Base-by-base conservation (phyloP, 2,888 invertebrate species). In the Noctua fimbriata region DNA sequence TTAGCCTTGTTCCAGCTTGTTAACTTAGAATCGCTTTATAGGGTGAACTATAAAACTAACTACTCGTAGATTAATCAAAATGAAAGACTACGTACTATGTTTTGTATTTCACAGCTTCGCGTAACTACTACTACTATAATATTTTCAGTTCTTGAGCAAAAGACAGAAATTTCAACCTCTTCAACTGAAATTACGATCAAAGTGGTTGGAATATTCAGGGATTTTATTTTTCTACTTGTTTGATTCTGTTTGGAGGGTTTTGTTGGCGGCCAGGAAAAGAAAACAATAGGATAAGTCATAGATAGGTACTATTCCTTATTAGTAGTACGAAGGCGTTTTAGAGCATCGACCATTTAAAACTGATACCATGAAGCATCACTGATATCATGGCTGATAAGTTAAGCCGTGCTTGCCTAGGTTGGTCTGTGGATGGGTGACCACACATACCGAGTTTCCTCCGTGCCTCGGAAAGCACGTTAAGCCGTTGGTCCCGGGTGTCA, bases 1-100 rank as follows among this genome's bases (percentile, higher is more conserved):
- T 84, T 81, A 75, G 47, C 86, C 71, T 78, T 77, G 72, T 85
- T 74, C 69, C 66, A 86, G 81, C 81, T 75, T 66, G 69, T 79
- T 85, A 73, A 32, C 65, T 69, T 41, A 3, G 55, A 73, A 67
- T 9, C 14, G 60, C 32, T 67, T 67, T 77, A 44, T 18, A 44
- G 9, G n/a, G 44, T 67, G 41, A 28, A 36, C 18, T 60, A 52
- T 76, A 16, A 52, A 63, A 55, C 28, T 65, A 52, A 67, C 47
- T 69, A 69, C 32, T 32, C 32, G 32, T 32, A 4, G 36, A 52
- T 66, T 32, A n/a, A 63, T 63, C 9, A 18, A 18, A 63, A 63
- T 63, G 3, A 10, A 63, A 32, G 18, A 21, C 36, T 63, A 18
- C 9, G 18, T 32, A 14, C 16, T 60, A 36, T 73, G 36, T 47